Percentiles rank a stretch among this genome's conserved stretches.
Evolutionary conservation across 2,888 invertebrate species (phyloP).

Genomic region (Brenthis ino): DNA sequence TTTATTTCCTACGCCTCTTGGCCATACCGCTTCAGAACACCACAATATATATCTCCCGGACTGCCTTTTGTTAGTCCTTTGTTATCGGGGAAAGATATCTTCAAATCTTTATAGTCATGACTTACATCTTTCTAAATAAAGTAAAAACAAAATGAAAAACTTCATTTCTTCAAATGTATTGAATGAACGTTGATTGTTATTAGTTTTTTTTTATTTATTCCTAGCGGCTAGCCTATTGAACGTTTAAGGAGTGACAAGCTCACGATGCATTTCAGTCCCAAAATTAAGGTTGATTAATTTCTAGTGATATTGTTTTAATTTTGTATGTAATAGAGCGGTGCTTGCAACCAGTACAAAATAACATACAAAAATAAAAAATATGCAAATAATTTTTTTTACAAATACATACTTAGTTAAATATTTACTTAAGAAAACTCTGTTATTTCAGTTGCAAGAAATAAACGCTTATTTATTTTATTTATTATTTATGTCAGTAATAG

Average conservation of each 20-base stretch:
- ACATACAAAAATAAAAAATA: too few species aligned
- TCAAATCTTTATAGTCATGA: slow-evolving; percentile 11
- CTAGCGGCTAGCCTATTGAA: background rate
- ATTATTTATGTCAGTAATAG: too few species aligned
- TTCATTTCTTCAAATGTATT: slow-evolving; percentile 7
- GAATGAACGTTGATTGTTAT: slow-evolving; percentile 12
- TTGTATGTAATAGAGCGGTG: too few species aligned
- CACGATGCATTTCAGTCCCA: background rate
- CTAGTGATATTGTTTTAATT: background rate
- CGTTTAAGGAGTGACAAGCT: background rate
- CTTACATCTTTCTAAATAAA: slow-evolving; percentile 1
- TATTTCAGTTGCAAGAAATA: background rate
- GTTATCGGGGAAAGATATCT: slow-evolving; percentile 20
- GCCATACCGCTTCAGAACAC: slow-evolving; percentile 22
- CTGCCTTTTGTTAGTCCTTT: slow-evolving; percentile 28
- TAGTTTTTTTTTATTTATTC: background rate
- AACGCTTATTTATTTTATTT: background rate
- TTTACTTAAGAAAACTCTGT: too few species aligned
- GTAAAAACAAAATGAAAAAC: slow-evolving; percentile 9
- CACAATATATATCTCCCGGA: slow-evolving; percentile 6
- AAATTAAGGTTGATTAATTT: background rate
- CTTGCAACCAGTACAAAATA: too few species aligned
- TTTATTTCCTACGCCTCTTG: slow-evolving; percentile 53
- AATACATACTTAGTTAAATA: too few species aligned
- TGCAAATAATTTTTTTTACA: too few species aligned